phyloP scores from a whole-genome alignment of 1,140 invertebrate species.

The Bombus vancouverensis region DNA sequence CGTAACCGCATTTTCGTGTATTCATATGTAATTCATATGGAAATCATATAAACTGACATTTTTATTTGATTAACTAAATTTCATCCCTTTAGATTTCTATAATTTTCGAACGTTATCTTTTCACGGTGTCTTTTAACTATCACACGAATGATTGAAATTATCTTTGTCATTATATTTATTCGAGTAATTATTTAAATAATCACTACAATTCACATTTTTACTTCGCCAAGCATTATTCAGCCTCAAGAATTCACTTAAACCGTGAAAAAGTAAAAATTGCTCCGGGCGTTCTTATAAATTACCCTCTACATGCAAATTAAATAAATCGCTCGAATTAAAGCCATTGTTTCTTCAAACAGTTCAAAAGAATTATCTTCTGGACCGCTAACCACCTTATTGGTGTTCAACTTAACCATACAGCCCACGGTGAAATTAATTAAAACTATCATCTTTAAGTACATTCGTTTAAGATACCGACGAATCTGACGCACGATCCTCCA shows the following conservation, averaged over 20 bases:
- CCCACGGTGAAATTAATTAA: background rate
- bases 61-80: no score
- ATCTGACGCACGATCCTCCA: background rate
- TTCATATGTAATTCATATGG: no score
- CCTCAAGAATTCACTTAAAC: no score
- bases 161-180: background rate
- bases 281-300: background rate
- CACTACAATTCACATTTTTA: background rate
- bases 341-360: background rate
- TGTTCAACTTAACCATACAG: background rate
- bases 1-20: no score
- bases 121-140: background rate
- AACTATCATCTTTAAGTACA: background rate
- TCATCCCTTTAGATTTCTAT: no score
- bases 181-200: background rate
- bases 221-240: background rate
- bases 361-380: background rate
- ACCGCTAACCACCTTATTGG: background rate
- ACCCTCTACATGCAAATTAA: background rate
- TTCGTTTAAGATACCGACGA: background rate
- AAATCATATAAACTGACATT: no score
- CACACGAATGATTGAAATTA: background rate
- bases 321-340: background rate
- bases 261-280: no score
- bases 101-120: background rate